Evolutionary conservation across 2,888 invertebrate genomes (phyloP), one percentile per base, ranked within the genome.

Genomic region (Lasioglossum zephyrum): DNA sequence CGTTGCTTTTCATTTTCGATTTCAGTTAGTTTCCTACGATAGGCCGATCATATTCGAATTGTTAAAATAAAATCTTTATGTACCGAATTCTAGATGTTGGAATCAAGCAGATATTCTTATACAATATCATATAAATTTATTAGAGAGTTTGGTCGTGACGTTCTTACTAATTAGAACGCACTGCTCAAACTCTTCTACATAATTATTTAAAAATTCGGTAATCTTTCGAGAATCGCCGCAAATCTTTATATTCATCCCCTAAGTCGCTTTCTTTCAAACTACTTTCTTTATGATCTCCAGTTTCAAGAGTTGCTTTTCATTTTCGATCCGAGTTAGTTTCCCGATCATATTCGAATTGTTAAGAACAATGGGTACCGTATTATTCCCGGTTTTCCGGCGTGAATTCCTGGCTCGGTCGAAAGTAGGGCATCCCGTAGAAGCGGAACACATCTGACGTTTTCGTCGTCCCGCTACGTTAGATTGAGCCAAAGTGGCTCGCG

Each of bases 391-490:
- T 57, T 69, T 84, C 78, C 5, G n/a, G 26, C 60, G 47, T 47
- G 78, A 63, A 85, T 81, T 73, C 9, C 79, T 77, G 86, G 76
- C 66, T 77, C 36, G 74, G n/a, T 5, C 13, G 66, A 73, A 89
- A 88, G 70, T 89, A 87, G 89, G 89, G 31, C 89, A 84, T 82
- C 84, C 75, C 84, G 78, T 73, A 44, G 78, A 78, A 84, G 82
- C 81, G 82, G 82, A 82, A 79, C 87, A 74, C 80, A 60, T 81
- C 79, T 70, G 82, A 82, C 86, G 87, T 81, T 87, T 87, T 87
- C 77, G 85, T 83, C 81, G 82, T 85, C 79, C 57, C 87, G 83
- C 82, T 73, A 84, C 77, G 79, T 87, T 81, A 78, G 82, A 81
- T 41, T 76, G 80, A 82, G 87, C 84, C 81, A 87, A 89, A 87